Evolutionary conservation across 2,113 vertebrate species (phyloP).

Genomic region (Donacobius atricapilla): DNA sequence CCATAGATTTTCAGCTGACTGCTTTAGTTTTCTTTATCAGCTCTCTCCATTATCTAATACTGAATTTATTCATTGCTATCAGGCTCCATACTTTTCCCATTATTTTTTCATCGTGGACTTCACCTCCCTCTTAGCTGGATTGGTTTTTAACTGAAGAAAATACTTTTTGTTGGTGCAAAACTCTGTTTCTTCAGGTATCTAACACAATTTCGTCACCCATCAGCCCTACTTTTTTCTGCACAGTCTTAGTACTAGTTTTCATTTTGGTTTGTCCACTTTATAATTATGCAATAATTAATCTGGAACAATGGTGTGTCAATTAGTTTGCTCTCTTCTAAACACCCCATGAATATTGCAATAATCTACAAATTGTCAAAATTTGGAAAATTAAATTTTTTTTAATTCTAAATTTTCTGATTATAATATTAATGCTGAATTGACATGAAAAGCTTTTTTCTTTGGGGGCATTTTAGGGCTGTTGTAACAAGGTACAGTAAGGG

Average conservation of each 20-base stretch:
- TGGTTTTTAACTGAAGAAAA: constrained; percentile 31
- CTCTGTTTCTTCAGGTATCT: neutral
- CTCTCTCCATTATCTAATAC: constrained; percentile 51
- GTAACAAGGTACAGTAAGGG: neutral
- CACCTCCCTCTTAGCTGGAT: constrained; percentile 5
- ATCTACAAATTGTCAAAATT: neutral
- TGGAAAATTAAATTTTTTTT: neutral
- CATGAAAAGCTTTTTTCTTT: neutral
- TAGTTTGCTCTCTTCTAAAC: neutral
- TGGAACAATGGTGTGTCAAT: neutral
- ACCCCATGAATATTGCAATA: neutral
- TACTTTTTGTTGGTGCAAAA: neutral
- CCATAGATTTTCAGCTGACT: constrained; percentile 25
- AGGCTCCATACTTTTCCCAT: constrained; percentile 38
- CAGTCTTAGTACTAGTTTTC: neutral
- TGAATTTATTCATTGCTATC: constrained; percentile 54
- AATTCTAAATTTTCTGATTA: neutral
- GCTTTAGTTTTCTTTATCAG: constrained; percentile 52
- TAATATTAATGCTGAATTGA: neutral
- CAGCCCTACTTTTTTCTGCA: neutral
- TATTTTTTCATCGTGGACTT: constrained; percentile 44
- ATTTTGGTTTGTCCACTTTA: neutral
- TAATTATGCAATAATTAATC: neutral
- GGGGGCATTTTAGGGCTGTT: neutral
- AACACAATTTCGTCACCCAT: neutral